Evolutionary conservation across 2,113 vertebrate species (phyloP), one percentile per base, ranked within the genome.

Genomic region (Sapajus apella): DNA sequence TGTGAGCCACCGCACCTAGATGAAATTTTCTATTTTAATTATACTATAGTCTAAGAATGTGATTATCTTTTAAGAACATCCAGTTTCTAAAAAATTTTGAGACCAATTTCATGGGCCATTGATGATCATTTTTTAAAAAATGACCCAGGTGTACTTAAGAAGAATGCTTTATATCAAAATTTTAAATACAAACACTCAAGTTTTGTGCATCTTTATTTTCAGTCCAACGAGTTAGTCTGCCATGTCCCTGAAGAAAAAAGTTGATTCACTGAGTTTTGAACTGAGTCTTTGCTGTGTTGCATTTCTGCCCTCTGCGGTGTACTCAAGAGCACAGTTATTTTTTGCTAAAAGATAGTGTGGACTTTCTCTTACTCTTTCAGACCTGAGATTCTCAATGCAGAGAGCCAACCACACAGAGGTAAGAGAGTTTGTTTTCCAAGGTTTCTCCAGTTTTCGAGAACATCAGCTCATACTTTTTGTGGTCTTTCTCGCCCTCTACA

Each of bases 361-460:
- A 80, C 30, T 20, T 90, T 77, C 17, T 86, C 32, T 94, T 95
- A 76, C 18, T 56, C 25, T 95, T 96, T 96, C 72, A 61, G 70
- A 52, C 3, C 8, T 66, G 32, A 88, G 52, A 8, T 58, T 32
- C 23, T 80, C 82, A n/a, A 25, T 86, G 88, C 94, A 84, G 56
- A 92, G 0, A 81, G 9, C 8, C 40, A 98, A 97, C 58, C 35
- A 87, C 43, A 97, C 96, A 61, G 90, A 82, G 2, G 55, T 97
- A 56, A 96, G 32, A 82, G 76, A 95, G 17, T 97, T 97, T 84
- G 23, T 96, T 82, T 97, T 97, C 50, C 89, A 90, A 82, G 93
- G 82, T 56, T 96, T 98, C 92, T 96, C 94, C 70, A 90, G 8
- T 27, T 96, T 97, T 66, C 85, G 73, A 50, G 72, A 96, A 11